Percentiles rank a stretch among this genome's conserved stretches.
These are phyloP conservation scores for Cossypha dichroa DNA, from an alignment of 2,797 vertebrate genomes.

Conservation along the genomic window DNA sequence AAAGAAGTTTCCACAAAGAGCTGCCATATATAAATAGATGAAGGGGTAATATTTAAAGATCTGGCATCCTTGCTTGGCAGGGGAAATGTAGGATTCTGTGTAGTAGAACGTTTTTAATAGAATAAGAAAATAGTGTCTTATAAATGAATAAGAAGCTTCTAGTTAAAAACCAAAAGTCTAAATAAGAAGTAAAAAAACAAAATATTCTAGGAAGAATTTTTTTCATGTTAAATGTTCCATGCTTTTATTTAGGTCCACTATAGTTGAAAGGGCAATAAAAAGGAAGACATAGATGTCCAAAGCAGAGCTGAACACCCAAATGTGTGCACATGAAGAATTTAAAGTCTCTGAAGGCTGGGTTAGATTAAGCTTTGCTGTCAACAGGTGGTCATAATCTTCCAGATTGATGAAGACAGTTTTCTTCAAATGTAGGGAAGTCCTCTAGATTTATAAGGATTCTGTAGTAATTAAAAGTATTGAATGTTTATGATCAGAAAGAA, in stretches of 20 bases:
- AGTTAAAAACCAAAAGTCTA: background rate
- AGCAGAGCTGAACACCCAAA: background rate
- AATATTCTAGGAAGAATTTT: background rate
- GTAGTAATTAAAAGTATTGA: background rate
- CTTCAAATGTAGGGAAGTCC: background rate
- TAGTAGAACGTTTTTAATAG: background rate
- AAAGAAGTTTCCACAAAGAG: background rate
- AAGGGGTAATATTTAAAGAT: background rate
- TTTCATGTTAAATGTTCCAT: background rate
- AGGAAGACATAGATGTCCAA: background rate
- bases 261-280: background rate
- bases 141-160: background rate
- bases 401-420: background rate
- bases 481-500: background rate
- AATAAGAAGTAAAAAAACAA: background rate
- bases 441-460: background rate
- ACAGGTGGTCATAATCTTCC: background rate
- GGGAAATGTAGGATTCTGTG: background rate
- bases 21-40: background rate
- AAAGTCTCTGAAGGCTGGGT: background rate
- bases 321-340: background rate
- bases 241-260: background rate
- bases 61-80: background rate
- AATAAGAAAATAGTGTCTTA: background rate
- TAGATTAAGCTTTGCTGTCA: background rate